These are phyloP conservation scores for Cactoblastis cactorum DNA, from an alignment of 2,888 invertebrate genomes.

Conservation along the genomic window DNA sequence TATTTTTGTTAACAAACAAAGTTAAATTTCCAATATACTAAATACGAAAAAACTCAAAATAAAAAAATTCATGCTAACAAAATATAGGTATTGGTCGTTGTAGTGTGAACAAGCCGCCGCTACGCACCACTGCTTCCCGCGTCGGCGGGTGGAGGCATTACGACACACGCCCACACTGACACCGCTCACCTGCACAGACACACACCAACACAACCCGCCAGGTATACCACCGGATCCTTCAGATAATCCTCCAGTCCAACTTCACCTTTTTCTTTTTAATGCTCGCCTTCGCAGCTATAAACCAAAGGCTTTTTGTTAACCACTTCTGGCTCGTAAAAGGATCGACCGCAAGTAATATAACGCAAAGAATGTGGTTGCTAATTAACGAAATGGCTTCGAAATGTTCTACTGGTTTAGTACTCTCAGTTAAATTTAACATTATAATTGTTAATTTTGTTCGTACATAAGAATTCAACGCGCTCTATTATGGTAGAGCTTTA, in stretches of 20 bases:
- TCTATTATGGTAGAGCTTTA: slow-evolving; percentile 2
- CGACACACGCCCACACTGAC: slow-evolving; percentile 62
- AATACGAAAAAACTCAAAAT: neutral
- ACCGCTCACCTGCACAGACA: slow-evolving; percentile 31
- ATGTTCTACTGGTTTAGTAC: neutral
- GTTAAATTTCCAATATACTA: neutral
- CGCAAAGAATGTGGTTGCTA: slow-evolving; percentile 8
- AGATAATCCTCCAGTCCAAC: slow-evolving; percentile 34
- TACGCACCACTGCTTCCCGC: slow-evolving; percentile 65
- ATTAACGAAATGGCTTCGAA: slow-evolving; percentile 3
- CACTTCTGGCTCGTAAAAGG: slow-evolving; percentile 23
- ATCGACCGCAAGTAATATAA: slow-evolving; percentile 18
- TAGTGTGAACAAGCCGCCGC: slow-evolving; percentile 48
- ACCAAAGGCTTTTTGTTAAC: slow-evolving; percentile 17
- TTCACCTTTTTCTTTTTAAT: slow-evolving; percentile 34
- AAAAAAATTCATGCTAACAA: neutral
- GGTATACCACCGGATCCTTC: slow-evolving; percentile 59
- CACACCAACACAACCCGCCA: slow-evolving; percentile 35
- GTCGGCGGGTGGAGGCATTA: slow-evolving; percentile 53
- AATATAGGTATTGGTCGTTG: no score
- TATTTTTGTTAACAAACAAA: no score
- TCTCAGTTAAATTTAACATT: neutral
- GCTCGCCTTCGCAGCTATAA: slow-evolving; percentile 21
- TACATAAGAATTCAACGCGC: slow-evolving; percentile 47
- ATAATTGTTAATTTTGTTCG: slow-evolving; percentile 12